Evolutionary conservation across 30 jellyfish, hydroid and myxozoan species (phyloP).

Genomic region (Hydractinia symbiolongicarpus): DNA sequence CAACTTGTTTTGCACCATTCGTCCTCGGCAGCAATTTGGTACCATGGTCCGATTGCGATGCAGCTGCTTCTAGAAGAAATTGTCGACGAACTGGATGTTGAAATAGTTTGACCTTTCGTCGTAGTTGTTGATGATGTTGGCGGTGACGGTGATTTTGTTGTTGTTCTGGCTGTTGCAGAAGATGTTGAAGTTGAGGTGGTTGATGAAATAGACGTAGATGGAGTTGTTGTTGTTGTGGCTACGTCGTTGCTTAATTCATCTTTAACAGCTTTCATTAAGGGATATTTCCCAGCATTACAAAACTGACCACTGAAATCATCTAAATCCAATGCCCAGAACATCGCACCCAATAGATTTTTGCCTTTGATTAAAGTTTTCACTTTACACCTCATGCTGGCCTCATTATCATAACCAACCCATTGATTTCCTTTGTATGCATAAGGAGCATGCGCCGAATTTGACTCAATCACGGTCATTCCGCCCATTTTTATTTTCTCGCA

Average conservation of each 20-base stretch:
- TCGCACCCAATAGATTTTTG: constrained; percentile 56
- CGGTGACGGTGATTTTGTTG: constrained; percentile 19
- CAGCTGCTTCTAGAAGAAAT: background rate
- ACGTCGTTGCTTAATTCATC: constrained; percentile 35
- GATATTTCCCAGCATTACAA: constrained; percentile 70
- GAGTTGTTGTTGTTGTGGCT: constrained; percentile 37
- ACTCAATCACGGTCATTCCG: constrained; percentile 54
- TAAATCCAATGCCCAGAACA: constrained; percentile 81
- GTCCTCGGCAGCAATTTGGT: background rate
- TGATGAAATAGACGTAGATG: constrained; percentile 32
- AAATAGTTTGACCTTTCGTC: background rate
- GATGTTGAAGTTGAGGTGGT: background rate
- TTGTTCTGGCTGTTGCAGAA: background rate
- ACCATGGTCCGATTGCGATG: constrained; percentile 2
- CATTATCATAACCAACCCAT: constrained; percentile 75
- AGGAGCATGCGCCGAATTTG: constrained; percentile 56
- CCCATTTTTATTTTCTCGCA: constrained; percentile 36
- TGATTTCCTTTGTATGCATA: constrained; percentile 62
- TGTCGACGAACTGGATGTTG: background rate
- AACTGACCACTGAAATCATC: constrained; percentile 75
- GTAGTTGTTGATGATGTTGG: background rate
- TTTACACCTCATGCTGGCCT: constrained; percentile 45
- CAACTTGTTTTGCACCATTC: constrained; percentile 15
- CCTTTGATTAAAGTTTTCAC: constrained; percentile 47
- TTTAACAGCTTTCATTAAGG: constrained; percentile 80